These are phyloP conservation scores for Drosophila albomicans DNA, from an alignment of 1,140 invertebrate genomes.

Conservation along the genomic window DNA sequence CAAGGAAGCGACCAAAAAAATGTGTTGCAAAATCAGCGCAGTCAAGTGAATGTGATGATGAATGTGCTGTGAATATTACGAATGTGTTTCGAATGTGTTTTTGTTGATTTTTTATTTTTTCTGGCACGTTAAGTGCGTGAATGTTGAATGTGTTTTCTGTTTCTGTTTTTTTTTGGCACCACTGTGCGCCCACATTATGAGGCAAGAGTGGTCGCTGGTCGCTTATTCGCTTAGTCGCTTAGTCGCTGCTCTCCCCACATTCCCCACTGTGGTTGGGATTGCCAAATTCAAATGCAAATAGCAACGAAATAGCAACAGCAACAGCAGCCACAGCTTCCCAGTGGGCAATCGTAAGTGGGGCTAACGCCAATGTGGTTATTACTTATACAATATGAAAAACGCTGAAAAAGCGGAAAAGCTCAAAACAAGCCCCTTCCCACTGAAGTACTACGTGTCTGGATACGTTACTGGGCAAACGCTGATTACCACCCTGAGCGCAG, in stretches of 20 bases:
- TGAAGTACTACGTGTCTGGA: slow-evolving; percentile 5
- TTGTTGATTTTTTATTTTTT: too few species aligned
- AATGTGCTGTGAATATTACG: background rate
- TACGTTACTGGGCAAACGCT: slow-evolving; percentile 7
- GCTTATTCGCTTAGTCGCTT: background rate
- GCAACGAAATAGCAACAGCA: too few species aligned
- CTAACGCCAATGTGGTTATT: slow-evolving; percentile 42
- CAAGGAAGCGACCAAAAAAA: slow-evolving; percentile 10
- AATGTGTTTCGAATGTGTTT: background rate
- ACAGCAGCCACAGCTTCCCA: slow-evolving; percentile 25
- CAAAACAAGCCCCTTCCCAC: background rate
- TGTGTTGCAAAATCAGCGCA: background rate
- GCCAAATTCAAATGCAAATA: slow-evolving; percentile 26
- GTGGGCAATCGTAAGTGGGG: slow-evolving; percentile 29
- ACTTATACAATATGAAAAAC: slow-evolving; percentile 33
- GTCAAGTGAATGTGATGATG: slow-evolving; percentile 16
- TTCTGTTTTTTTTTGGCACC: slow-evolving; percentile 17
- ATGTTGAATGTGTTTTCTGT: background rate
- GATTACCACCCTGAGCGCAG: slow-evolving; percentile 32
- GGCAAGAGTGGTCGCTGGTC: background rate
- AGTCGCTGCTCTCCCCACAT: background rate
- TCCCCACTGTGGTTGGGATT: slow-evolving; percentile 24
- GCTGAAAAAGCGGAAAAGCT: slow-evolving; percentile 20
- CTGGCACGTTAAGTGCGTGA: slow-evolving; percentile 12
- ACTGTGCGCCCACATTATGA: slow-evolving; percentile 43